These are phyloP conservation scores for Diplosoma virens DNA, from an alignment of 23 tunicate species.

Conservation along the genomic window DNA sequence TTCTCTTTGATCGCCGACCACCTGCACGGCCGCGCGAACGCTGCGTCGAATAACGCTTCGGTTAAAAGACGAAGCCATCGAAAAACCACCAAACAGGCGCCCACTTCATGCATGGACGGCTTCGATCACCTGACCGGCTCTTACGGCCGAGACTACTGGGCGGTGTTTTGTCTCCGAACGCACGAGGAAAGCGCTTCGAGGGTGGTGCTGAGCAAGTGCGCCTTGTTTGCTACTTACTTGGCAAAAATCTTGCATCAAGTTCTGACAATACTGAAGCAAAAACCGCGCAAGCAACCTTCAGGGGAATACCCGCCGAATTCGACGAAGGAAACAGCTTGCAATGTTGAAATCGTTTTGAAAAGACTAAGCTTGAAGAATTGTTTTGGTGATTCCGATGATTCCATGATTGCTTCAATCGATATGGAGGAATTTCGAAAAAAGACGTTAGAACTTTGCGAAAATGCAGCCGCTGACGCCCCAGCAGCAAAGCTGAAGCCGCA, in stretches of 20 bases:
- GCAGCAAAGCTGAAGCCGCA: conserved; percentile 8
- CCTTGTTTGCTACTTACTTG: conserved; percentile 22
- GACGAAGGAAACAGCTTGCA: not conserved
- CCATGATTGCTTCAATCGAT: not conserved
- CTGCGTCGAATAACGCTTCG: not conserved
- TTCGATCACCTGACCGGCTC: not conserved
- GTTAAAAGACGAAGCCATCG: not conserved
- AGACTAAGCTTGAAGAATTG: not conserved
- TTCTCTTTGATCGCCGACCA: not conserved
- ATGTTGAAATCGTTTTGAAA: not conserved
- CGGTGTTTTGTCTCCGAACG: conserved; percentile 48
- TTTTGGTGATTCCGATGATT: not conserved
- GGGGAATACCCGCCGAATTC: not conserved
- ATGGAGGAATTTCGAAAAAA: conserved; percentile 22
- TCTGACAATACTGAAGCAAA: not conserved
- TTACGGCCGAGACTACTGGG: conserved; percentile 42
- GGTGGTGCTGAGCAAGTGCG: conserved; percentile 2
- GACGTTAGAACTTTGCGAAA: conserved; percentile 12
- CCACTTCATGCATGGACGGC: not conserved
- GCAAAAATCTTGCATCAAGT: conserved; percentile 7
- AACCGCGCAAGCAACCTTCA: not conserved
- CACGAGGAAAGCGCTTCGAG: conserved; percentile 26
- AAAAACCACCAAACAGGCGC: not conserved
- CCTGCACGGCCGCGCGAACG: not conserved
- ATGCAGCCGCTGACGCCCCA: conserved; percentile 2